Evolutionary conservation across 2,113 vertebrate genomes (phyloP).

Genomic region (western clawed frog (Xenopus tropicalis)): UCB_Xtro_10.0 CM004443.2:192622001-192622500

Average conservation of each 20-base stretch:
- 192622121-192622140: slow-evolving; percentile 79
- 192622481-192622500: too few relatives aligned
- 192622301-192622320: neutral
- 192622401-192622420: too few relatives aligned
- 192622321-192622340: neutral
- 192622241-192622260: too few relatives aligned
- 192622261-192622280: neutral
- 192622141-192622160: slow-evolving; percentile 81
- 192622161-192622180: slow-evolving; percentile 68
- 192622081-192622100: slow-evolving; percentile 80
- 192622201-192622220: slow-evolving; percentile 69
- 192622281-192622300: neutral
- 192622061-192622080: slow-evolving; percentile 62
- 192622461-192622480: too few relatives aligned
- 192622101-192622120: slow-evolving; percentile 73
- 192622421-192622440: too few relatives aligned
- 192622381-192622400: too few relatives aligned
- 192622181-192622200: slow-evolving; percentile 74
- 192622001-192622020: too few relatives aligned
- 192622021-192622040: too few relatives aligned
- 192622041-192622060: too few relatives aligned
- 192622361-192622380: too few relatives aligned
- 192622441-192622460: too few relatives aligned
- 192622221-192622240: slow-evolving; percentile 53
- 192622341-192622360: too few relatives aligned